Percentiles rank a stretch among this genome's conserved stretches.
Conservation (phyloP, 2,113 vertebrate genomes). For the Bos indicus region DNA sequence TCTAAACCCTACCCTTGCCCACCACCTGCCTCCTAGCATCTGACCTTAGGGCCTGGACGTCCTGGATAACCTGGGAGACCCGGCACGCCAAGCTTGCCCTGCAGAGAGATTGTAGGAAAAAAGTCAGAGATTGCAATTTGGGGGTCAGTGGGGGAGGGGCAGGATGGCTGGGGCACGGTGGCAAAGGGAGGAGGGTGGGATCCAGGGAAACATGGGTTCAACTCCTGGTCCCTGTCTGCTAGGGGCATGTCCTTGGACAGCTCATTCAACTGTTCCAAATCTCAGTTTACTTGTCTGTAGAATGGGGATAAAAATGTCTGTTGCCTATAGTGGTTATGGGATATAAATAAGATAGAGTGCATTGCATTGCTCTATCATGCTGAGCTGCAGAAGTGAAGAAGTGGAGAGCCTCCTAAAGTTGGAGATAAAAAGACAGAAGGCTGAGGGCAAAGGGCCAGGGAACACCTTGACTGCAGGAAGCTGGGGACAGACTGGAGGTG, state of each 20-base stretch:
- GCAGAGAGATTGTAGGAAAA: not conserved
- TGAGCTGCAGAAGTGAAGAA: not conserved
- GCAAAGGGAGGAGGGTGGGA: no score
- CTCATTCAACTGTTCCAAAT: not conserved
- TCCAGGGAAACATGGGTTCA: not conserved
- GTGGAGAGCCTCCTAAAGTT: accelerated
- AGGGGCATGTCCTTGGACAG: not conserved
- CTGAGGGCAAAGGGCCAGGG: not conserved
- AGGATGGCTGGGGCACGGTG: accelerated
- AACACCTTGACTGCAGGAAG: not conserved
- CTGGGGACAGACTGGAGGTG: not conserved
- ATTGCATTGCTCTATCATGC: not conserved
- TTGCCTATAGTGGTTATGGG: not conserved
- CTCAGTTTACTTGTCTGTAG: not conserved
- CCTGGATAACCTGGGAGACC: conserved; percentile 87
- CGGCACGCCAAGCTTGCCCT: conserved; percentile 86
- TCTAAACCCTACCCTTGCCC: not conserved
- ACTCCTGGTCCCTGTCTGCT: not conserved
- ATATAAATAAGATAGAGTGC: not conserved
- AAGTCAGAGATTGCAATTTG: not conserved
- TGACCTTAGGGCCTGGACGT: conserved; percentile 85
- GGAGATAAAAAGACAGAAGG: accelerated
- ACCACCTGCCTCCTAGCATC: not conserved
- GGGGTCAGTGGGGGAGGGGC: accelerated
- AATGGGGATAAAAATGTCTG: not conserved